Evolutionary conservation across 2,113 vertebrate genomes (phyloP).

Genomic region (Corynorhinus townsendii): DNA sequence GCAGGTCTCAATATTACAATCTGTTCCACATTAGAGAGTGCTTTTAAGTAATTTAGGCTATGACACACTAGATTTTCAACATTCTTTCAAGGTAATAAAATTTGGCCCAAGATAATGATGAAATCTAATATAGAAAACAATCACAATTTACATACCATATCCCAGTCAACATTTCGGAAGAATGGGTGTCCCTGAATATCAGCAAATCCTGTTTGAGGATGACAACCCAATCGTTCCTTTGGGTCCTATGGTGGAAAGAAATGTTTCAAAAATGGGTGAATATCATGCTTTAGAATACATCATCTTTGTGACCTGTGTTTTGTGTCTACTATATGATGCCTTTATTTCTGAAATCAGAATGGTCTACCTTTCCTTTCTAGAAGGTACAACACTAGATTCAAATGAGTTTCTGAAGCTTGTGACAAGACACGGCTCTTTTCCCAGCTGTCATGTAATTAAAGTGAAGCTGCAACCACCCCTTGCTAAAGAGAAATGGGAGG

Average conservation of each 20-base stretch:
- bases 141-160: conserved; percentile 87
- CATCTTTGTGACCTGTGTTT: background rate
- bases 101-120: conserved; percentile 1
- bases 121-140: conserved; percentile 8
- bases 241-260: conserved; percentile 86
- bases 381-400: background rate
- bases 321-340: background rate
- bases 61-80: background rate
- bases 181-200: conserved; percentile 98
- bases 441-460: background rate
- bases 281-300: background rate
- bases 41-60: conserved; percentile 4
- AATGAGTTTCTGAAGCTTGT: background rate
- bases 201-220: conserved; percentile 98
- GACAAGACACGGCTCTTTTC: background rate
- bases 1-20: background rate
- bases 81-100: conserved; percentile 24
- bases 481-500: background rate
- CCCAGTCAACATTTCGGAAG: conserved; percentile 98
- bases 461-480: background rate
- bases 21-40: background rate
- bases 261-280: conserved; percentile 37
- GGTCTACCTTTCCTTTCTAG: background rate
- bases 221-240: conserved; percentile 97
- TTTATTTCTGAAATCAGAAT: conserved; percentile 10